Evolutionary conservation across 2,888 invertebrate genomes (phyloP).

Genomic region (Thereva unica): DNA sequence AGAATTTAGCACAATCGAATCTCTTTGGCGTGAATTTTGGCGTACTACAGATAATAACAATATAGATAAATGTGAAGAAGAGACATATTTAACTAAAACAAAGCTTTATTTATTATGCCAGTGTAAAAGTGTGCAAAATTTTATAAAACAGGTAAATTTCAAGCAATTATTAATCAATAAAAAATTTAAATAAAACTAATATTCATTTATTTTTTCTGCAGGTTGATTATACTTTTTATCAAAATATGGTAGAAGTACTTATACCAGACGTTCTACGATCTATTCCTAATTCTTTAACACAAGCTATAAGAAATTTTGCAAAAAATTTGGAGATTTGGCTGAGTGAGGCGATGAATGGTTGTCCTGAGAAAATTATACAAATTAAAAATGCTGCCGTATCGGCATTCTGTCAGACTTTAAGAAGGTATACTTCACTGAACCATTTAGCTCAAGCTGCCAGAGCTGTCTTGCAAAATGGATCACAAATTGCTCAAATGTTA

Average conservation of each 20-base stretch:
- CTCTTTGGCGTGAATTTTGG: conserved; percentile 93
- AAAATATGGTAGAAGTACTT: conserved; percentile 92
- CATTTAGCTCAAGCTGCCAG: conserved; percentile 88
- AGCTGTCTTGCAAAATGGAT: conserved; percentile 91
- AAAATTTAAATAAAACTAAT: conserved; percentile 6
- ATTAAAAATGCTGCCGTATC: conserved; percentile 85
- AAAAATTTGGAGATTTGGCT: conserved; percentile 91
- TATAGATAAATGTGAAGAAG: conserved; percentile 75
- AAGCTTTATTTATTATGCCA: conserved; percentile 57
- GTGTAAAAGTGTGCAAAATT: conserved; percentile 54
- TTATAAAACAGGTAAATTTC: conserved; percentile 51
- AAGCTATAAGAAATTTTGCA: conserved; percentile 89
- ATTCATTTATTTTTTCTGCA: conserved; percentile 40
- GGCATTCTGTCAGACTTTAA: conserved; percentile 90
- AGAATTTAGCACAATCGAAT: conserved; percentile 88
- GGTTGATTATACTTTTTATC: conserved; percentile 92
- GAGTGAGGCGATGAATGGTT: conserved; percentile 81
- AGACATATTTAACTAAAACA: conserved; percentile 74
- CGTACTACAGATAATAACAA: conserved; percentile 76
- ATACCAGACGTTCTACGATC: conserved; percentile 95
- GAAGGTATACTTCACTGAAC: conserved; percentile 95
- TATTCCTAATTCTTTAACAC: conserved; percentile 91
- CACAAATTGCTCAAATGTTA: conserved; percentile 95
- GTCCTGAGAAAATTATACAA: conserved; percentile 77
- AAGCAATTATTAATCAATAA: not conserved